These are phyloP conservation scores for Lasioglossum malachurum DNA, from an alignment of 2,888 invertebrate species.

Conservation along the genomic window DNA sequence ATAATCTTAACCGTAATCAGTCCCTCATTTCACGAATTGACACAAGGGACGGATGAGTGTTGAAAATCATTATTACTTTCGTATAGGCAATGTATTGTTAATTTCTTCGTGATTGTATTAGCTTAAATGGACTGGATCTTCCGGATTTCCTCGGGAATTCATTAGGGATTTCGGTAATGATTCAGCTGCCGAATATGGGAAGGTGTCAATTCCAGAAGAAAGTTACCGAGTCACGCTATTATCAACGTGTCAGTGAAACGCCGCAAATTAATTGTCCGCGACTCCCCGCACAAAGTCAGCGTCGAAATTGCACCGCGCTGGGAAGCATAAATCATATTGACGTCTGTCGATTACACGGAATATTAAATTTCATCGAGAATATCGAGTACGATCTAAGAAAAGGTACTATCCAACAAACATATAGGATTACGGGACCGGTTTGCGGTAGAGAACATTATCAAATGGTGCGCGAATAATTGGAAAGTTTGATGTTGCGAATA, in stretches of 20 bases:
- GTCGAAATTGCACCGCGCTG: neutral
- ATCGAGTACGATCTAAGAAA: conserved; percentile 48
- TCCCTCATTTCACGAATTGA: too few species aligned
- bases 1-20: too few species aligned
- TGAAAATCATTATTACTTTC: too few species aligned
- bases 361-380: conserved; percentile 58
- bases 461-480: conserved; percentile 24
- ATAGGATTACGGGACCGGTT: conserved; percentile 65
- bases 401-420: conserved; percentile 53
- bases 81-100: too few species aligned
- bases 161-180: neutral
- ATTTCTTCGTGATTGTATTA: too few species aligned
- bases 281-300: neutral
- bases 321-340: conserved; percentile 42
- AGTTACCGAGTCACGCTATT: neutral
- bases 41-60: too few species aligned
- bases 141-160: neutral
- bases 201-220: neutral
- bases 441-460: conserved; percentile 28
- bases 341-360: conserved; percentile 54
- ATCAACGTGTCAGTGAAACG: neutral
- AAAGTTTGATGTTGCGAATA: neutral
- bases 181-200: neutral
- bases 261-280: neutral
- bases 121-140: neutral